Base-by-base conservation (phyloP, 2,797 vertebrate species). In the Anniella stebbinsi region DNA sequence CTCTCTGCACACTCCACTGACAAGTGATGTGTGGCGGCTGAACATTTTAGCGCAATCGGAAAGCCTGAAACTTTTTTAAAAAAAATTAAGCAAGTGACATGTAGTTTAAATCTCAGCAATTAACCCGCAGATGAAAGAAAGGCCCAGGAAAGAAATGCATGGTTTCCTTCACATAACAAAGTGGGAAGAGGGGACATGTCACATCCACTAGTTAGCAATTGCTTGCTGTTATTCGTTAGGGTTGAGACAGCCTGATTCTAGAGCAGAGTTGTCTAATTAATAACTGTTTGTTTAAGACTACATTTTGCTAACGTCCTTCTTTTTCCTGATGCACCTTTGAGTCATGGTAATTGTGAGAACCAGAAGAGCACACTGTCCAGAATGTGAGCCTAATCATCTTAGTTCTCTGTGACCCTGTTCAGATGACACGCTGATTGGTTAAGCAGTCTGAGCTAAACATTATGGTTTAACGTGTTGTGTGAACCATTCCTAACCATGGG, bases 281-380 rank as follows among this genome's bases (percentile, higher is more conserved):
- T 67, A 69, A 45, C 17, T 66, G n/a, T 89, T 38, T 80, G 72
- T 89, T 54, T 77, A 69, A 86, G 75, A 36, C 36, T 67, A 33
- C 7, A 7, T 48, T 51, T 81, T 73, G 1, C 4, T 8, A 60
- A 11, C 4, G 51, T 45, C 9, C n/a, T n/a, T 73, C 18, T 8
- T 4, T 38, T 33, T 3, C 54, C 41, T 2, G 21, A 21, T 72
- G 25, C 13, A 73, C 25, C 21, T 75, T 81, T 72, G 41, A 67
- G 33, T 48, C 69, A 63, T 2, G 66, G 23, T 75, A 51, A 66
- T 6, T 73, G 69, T 21, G 17, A 73, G 41, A 87, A 41, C 8
- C 41, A 86, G 28, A 78, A 23, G 30, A 83, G 11, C 13, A 33
- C 1, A 0, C 63, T 69, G 17, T 30, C 66, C 57, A 23, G 25